phyloP scores from a whole-genome alignment of 2,113 vertebrate species.

The Zingel zingel region DNA sequence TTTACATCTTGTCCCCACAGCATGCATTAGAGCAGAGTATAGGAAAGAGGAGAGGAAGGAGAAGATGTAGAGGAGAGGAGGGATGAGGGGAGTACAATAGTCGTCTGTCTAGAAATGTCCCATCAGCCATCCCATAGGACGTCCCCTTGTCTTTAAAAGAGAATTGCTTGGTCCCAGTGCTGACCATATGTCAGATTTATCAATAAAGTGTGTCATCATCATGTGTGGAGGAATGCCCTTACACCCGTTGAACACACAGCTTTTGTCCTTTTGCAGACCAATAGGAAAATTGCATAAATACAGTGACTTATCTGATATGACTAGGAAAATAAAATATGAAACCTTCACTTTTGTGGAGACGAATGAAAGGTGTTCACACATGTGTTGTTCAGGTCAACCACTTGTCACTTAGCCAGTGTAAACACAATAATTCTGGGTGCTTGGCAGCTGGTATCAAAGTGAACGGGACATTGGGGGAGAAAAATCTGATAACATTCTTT shows the following conservation, averaged over 20 bases:
- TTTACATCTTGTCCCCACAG: conserved; percentile 48
- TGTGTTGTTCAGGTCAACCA: conserved; percentile 46
- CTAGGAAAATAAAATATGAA: conserved; percentile 60
- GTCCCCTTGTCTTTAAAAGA: conserved; percentile 23
- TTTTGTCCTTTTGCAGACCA: conserved; percentile 46
- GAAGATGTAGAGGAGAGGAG: neutral
- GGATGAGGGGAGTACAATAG: conserved; percentile 4
- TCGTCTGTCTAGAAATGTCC: conserved; percentile 38
- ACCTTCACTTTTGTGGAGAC: conserved; percentile 37
- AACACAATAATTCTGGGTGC: conserved; percentile 63
- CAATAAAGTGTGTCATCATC: conserved; percentile 28
- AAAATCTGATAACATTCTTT: conserved; percentile 78
- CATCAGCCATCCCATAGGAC: conserved; percentile 21
- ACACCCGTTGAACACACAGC: conserved; percentile 23
- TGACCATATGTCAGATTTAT: conserved; percentile 30
- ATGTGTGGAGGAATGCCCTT: neutral
- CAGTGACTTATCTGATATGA: conserved; percentile 53
- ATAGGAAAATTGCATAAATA: conserved; percentile 32
- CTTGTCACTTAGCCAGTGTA: conserved; percentile 61
- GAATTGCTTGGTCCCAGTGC: conserved; percentile 3
- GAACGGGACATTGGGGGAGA: conserved; percentile 53
- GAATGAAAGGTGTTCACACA: conserved; percentile 59
- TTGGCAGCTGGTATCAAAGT: conserved; percentile 67
- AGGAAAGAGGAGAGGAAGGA: conserved; percentile 13
- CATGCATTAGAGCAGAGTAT: conserved; percentile 17